Conservation (phyloP, 2,113 vertebrate species). For the Rhineura floridana region DNA sequence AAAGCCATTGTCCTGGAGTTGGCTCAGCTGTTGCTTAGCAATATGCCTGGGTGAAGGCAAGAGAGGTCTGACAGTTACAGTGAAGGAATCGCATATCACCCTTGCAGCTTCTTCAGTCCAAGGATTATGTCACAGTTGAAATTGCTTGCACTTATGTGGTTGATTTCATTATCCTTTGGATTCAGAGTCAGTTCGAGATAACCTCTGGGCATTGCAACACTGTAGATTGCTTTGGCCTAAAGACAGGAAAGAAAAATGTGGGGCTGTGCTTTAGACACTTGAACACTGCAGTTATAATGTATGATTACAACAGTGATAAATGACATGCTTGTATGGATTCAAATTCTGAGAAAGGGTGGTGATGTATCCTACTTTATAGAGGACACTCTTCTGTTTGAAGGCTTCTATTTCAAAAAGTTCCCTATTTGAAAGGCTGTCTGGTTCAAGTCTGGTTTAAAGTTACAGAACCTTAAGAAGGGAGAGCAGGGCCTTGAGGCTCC, state of each 20-base stretch:
- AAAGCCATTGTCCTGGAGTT: constrained; percentile 85
- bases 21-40: constrained; percentile 85
- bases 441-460: no score
- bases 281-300: neutral
- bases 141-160: constrained; percentile 82
- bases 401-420: no score
- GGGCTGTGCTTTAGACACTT: neutral
- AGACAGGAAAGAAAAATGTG: constrained; percentile 45
- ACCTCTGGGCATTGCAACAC: constrained; percentile 89
- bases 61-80: constrained; percentile 81
- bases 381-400: no score
- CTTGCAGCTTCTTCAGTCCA: constrained; percentile 90
- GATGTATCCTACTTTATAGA: no score
- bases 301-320: neutral
- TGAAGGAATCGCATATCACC: constrained; percentile 93
- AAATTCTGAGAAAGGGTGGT: neutral
- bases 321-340: neutral
- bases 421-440: no score
- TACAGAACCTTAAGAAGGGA: no score
- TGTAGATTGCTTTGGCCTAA: constrained; percentile 89
- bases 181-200: constrained; percentile 90
- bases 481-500: no score
- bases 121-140: constrained; percentile 91
- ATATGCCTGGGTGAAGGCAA: constrained; percentile 88
- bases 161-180: constrained; percentile 85